These are phyloP conservation scores for Aleiodes alternator DNA, from an alignment of 2,888 invertebrate species.

Conservation along the genomic window DNA sequence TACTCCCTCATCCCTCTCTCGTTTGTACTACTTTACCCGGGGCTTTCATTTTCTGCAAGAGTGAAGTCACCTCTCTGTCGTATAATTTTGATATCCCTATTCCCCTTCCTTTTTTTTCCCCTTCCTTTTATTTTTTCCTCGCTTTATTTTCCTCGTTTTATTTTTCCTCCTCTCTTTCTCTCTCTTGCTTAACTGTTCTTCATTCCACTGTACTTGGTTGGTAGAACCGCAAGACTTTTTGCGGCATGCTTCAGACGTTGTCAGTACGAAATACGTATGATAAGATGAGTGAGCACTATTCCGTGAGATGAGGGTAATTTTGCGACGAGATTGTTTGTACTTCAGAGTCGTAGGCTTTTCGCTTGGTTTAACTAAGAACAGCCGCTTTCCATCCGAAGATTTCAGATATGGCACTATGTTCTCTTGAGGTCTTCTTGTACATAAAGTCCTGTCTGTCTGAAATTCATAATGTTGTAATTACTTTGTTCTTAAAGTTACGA, in stretches of 20 bases:
- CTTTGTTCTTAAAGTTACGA: slow-evolving; percentile 21
- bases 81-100: slow-evolving; percentile 31
- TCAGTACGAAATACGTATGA: slow-evolving; percentile 36
- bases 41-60: slow-evolving; percentile 67
- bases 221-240: slow-evolving; percentile 27
- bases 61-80: slow-evolving; percentile 54
- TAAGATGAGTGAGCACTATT: slow-evolving; percentile 41
- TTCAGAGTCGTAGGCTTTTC: slow-evolving; percentile 21
- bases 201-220: slow-evolving; percentile 8
- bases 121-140: slow-evolving; percentile 1
- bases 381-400: slow-evolving; percentile 17
- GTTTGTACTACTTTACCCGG: slow-evolving; percentile 44
- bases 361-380: neutral
- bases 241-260: slow-evolving; percentile 27
- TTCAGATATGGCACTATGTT: slow-evolving; percentile 10
- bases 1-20: slow-evolving; percentile 46
- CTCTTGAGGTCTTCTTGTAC: neutral
- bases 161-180: slow-evolving; percentile 21
- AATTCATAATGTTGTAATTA: slow-evolving; percentile 25
- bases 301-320: slow-evolving; percentile 50
- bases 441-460: neutral
- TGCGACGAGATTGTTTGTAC: slow-evolving; percentile 45
- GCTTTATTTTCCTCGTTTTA: slow-evolving; percentile 12
- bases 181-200: slow-evolving; percentile 5
- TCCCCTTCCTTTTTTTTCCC: slow-evolving; percentile 9